Base-by-base conservation (phyloP, 2,888 invertebrate genomes). In the Parnassius orleans region DNA sequence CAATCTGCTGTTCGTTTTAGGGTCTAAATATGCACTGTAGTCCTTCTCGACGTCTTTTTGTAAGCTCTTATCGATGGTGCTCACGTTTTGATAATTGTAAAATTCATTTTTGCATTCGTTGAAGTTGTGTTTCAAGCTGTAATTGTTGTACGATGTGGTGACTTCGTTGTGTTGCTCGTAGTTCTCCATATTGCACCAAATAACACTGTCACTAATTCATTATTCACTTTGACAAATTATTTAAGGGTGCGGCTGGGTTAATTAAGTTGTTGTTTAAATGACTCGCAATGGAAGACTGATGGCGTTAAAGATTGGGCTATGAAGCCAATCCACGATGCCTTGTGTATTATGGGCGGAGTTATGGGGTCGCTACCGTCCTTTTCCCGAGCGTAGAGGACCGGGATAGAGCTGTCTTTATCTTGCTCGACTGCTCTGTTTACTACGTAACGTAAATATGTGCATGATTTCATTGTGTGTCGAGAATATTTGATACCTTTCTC, bases 281-380 rank as follows among this genome's bases (percentile, higher is more conserved):
- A 78, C 84, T 78, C 75, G 79, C 85, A 76, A 69, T 74, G 81
- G 83, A 79, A 84, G 86, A 90, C 90, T 90, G 89, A 86, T 87
- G 83, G 83, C 76, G 77, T 75, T 75, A 69, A 75, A 79, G 83
- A 83, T 85, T 80, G 80, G 66, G 70, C 70, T 61, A 48, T 68
- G 77, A 88, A 81, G 76, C 90, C 90, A 90, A 89, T 90, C 85
- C 80, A 81, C 74, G 79, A 66, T 68, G 80, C 69, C 69, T 76
- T 72, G 75, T 65, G 73, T 68, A 66, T 68, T 69, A 65, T 79
- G 84, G 90, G 90, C 84, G 90, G 83, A 76, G 88, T 73, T 68
- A 77, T 72, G 73, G 72, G 66, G 67, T 51, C 69, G 9, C 41
- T 15, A 44, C 68, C 57, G 11, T 84, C 80, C 67, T 76, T 61